Conservation (phyloP, 2,888 invertebrate species). For the Caenorhabditis becei region DNA sequence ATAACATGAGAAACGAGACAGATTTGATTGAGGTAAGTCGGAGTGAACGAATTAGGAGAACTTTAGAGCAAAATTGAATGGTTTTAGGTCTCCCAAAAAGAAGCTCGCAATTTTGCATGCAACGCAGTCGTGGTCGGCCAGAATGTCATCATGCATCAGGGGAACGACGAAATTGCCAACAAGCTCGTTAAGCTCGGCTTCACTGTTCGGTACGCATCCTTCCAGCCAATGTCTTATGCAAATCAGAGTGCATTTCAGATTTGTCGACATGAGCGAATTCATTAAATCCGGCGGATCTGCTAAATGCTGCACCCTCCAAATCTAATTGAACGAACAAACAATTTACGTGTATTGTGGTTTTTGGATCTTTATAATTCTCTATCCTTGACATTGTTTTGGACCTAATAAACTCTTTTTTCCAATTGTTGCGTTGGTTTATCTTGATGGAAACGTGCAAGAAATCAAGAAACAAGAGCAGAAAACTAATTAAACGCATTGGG, state of each 20-base stretch:
- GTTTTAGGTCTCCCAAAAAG: slow-evolving; percentile 71
- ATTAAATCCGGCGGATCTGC: slow-evolving; percentile 80
- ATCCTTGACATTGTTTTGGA: slow-evolving; percentile 8
- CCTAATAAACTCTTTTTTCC: slow-evolving; percentile 18
- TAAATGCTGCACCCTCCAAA: slow-evolving; percentile 79
- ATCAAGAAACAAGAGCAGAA: slow-evolving; percentile 2
- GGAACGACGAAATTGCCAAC: slow-evolving; percentile 75
- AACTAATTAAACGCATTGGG: slow-evolving; percentile 34
- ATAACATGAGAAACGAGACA: slow-evolving; percentile 78
- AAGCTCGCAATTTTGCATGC: slow-evolving; percentile 80
- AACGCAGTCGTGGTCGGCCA: slow-evolving; percentile 80
- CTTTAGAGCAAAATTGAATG: background rate
- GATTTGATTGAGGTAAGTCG: slow-evolving; percentile 64
- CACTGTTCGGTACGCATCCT: slow-evolving; percentile 53
- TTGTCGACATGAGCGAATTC: slow-evolving; percentile 80
- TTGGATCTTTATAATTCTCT: slow-evolving; percentile 38
- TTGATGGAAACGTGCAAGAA: slow-evolving; percentile 5
- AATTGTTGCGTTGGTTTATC: background rate
- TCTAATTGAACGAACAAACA: slow-evolving; percentile 42
- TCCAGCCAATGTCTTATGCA: slow-evolving; percentile 9
- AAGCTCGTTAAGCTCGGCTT: slow-evolving; percentile 70
- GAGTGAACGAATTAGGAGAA: slow-evolving; percentile 13
- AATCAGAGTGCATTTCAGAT: slow-evolving; percentile 48
- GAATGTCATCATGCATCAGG: slow-evolving; percentile 78
- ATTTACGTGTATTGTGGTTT: slow-evolving; percentile 27